Evolutionary conservation across 2,797 vertebrate genomes (phyloP).

Genomic region (Mormyrops boulengeri): DNA sequence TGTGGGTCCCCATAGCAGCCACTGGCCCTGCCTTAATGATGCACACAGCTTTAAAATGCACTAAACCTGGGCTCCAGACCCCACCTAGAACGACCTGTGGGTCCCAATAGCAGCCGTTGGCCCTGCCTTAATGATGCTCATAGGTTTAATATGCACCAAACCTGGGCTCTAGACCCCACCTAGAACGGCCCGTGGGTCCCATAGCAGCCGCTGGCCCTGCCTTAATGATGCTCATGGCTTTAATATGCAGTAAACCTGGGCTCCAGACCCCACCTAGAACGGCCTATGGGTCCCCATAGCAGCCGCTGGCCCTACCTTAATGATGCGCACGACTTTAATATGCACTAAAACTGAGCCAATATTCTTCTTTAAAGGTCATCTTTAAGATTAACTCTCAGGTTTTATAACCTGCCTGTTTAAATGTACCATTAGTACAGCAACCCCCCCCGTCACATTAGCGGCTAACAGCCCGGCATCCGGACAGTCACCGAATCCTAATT

Average conservation of each 20-base stretch:
- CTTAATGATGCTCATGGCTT: slow-evolving; percentile 19
- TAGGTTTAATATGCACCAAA: no score
- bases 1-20: neutral
- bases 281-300: neutral
- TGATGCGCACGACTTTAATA: slow-evolving; percentile 19
- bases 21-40: neutral
- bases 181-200: no score
- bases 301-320: slow-evolving; percentile 9
- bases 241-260: slow-evolving; percentile 6
- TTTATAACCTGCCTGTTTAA: slow-evolving; percentile 36
- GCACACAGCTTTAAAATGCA: no score
- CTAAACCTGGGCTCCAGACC: no score
- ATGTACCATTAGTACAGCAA: slow-evolving; percentile 31
- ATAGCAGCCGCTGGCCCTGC: neutral
- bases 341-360: neutral
- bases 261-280: neutral
- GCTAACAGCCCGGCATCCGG: slow-evolving; percentile 16
- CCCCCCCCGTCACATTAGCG: slow-evolving; percentile 31
- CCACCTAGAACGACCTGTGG: no score
- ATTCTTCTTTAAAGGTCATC: slow-evolving; percentile 27
- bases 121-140: no score
- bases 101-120: no score
- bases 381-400: slow-evolving; percentile 34
- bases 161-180: no score
- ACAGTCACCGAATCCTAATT: slow-evolving; percentile 37